These are phyloP conservation scores for Chionodraco myersi DNA, from an alignment of 2,113 vertebrate species.

Conservation along the genomic window DNA sequence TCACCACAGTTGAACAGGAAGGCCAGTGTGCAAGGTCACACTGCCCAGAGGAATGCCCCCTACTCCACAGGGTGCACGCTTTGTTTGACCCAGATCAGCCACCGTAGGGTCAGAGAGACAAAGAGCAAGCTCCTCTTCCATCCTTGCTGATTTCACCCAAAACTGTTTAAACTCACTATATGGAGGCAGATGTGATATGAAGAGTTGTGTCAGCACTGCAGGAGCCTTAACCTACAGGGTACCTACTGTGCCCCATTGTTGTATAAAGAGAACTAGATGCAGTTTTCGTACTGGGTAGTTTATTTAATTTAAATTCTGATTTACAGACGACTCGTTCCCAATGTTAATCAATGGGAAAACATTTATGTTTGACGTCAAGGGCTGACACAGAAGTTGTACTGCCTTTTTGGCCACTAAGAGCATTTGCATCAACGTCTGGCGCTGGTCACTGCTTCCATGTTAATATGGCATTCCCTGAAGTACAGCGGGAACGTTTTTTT, in stretches of 20 bases:
- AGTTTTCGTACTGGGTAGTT: no score
- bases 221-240: neutral
- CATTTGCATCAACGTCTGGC: neutral
- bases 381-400: no score
- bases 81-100: conserved; percentile 48
- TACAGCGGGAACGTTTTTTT: neutral
- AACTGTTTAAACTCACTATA: neutral
- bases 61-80: conserved; percentile 45
- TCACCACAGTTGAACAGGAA: conserved; percentile 66
- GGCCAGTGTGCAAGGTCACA: conserved; percentile 67
- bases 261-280: no score
- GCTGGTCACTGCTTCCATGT: neutral
- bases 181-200: neutral
- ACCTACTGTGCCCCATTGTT: neutral
- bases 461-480: neutral
- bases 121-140: conserved; percentile 9
- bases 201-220: neutral
- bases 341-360: no score
- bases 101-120: conserved; percentile 25
- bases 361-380: no score
- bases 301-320: no score
- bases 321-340: no score
- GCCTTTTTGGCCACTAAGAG: no score
- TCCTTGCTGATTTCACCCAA: neutral
- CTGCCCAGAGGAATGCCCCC: conserved; percentile 71